These are phyloP conservation scores for Mallotus villosus DNA, from an alignment of 2,797 vertebrate species.

Conservation along the genomic window DNA sequence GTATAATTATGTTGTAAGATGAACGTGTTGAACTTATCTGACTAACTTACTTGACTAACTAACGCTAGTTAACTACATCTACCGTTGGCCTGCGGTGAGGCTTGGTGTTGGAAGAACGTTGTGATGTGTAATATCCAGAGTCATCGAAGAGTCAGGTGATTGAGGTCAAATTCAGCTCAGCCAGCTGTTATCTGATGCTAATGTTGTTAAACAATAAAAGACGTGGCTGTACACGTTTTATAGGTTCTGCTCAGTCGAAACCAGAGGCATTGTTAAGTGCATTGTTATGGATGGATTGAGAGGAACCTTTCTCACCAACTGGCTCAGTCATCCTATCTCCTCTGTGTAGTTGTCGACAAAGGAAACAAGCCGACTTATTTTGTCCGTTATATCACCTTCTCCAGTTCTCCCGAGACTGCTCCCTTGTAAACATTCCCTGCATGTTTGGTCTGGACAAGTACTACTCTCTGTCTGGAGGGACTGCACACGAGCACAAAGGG, in stretches of 20 bases:
- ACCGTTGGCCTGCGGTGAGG: background rate
- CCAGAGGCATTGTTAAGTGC: background rate
- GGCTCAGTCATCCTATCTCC: background rate
- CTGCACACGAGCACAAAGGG: slow-evolving; percentile 4
- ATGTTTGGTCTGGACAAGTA: slow-evolving; percentile 30
- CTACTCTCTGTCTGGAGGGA: background rate
- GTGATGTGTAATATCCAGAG: background rate
- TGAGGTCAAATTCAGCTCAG: slow-evolving; percentile 23
- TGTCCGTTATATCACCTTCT: slow-evolving; percentile 13
- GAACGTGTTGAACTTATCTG: background rate
- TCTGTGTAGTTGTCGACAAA: background rate
- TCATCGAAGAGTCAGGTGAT: slow-evolving; percentile 16
- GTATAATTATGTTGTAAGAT: background rate
- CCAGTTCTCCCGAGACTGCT: slow-evolving; percentile 35
- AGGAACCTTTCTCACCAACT: background rate
- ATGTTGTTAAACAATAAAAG: slow-evolving; percentile 3
- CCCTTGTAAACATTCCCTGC: slow-evolving; percentile 48
- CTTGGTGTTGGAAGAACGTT: background rate
- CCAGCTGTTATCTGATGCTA: slow-evolving; percentile 7
- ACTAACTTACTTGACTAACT: background rate
- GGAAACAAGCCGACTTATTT: background rate
- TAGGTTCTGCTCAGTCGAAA: background rate
- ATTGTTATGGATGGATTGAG: background rate
- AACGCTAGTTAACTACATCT: background rate
- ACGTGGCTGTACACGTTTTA: background rate